These are phyloP conservation scores for Hypena proboscidalis DNA, from an alignment of 2,888 invertebrate species.

Conservation along the genomic window DNA sequence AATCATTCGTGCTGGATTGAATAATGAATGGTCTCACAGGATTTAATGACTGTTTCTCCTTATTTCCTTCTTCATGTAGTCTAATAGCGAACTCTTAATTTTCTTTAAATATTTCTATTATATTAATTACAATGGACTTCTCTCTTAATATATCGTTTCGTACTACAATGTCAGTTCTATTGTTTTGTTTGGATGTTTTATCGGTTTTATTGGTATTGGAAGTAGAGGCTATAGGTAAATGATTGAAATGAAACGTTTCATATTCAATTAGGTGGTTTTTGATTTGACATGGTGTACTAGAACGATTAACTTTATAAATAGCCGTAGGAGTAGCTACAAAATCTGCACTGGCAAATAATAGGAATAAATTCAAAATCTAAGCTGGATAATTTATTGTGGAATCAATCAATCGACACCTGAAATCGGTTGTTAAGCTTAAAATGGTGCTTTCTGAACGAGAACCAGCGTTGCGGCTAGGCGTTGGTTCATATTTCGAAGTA, in stretches of 20 bases:
- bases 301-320: neutral
- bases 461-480: neutral
- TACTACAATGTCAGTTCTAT: neutral
- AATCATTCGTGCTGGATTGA: neutral
- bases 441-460: neutral
- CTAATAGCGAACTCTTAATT: neutral
- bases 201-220: neutral
- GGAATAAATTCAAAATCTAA: neutral
- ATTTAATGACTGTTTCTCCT: neutral
- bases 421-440: neutral
- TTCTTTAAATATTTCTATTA: neutral
- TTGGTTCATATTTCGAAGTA: neutral
- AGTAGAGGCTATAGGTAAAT: neutral
- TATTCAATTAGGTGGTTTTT: no score
- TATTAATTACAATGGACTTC: neutral
- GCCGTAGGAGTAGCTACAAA: conserved; percentile 1
- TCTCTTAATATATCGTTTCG: neutral
- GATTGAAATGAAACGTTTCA: neutral
- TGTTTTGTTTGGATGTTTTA: neutral
- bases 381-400: neutral
- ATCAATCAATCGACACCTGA: neutral
- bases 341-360: neutral
- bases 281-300: neutral
- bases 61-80: neutral
- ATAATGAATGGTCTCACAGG: neutral